These are phyloP conservation scores for Argentina silus DNA, from an alignment of 2,797 vertebrate species.

Conservation along the genomic window DNA sequence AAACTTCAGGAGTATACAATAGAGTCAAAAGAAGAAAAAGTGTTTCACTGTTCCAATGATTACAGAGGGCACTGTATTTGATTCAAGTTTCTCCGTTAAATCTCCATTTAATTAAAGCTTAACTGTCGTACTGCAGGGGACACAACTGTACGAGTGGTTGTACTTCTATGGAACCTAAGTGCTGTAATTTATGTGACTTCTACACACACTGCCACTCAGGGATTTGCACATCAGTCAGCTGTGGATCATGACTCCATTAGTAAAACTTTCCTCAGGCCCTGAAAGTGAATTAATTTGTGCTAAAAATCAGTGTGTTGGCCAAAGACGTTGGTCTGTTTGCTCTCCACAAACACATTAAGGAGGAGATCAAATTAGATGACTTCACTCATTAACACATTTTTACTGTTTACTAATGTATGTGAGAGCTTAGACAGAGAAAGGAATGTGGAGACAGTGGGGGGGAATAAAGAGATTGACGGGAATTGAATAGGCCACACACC, in stretches of 20 bases:
- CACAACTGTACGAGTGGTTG: not conserved
- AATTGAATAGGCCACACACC: too few relatives aligned
- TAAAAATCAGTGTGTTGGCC: conserved; percentile 3
- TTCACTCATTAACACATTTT: conserved; percentile 37
- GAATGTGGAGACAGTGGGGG: not conserved
- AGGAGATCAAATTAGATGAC: conserved; percentile 25
- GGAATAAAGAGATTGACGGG: too few relatives aligned
- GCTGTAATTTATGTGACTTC: not conserved
- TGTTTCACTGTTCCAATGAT: too few relatives aligned
- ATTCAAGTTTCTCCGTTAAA: not conserved
- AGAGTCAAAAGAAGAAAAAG: not conserved
- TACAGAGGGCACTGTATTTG: too few relatives aligned
- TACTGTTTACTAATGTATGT: too few relatives aligned
- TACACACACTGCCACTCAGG: not conserved
- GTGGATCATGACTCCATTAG: not conserved
- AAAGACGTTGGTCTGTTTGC: conserved; percentile 24
- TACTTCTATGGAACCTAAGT: not conserved
- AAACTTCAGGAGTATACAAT: too few relatives aligned
- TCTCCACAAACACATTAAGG: conserved; percentile 35
- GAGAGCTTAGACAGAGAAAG: not conserved
- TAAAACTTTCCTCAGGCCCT: not conserved
- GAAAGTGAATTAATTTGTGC: conserved; percentile 16
- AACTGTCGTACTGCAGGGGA: not conserved
- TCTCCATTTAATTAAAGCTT: not conserved
- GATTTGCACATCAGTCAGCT: not conserved